These are phyloP conservation scores for Polyploca ridens DNA, from an alignment of 2,888 invertebrate genomes.

Conservation along the genomic window DNA sequence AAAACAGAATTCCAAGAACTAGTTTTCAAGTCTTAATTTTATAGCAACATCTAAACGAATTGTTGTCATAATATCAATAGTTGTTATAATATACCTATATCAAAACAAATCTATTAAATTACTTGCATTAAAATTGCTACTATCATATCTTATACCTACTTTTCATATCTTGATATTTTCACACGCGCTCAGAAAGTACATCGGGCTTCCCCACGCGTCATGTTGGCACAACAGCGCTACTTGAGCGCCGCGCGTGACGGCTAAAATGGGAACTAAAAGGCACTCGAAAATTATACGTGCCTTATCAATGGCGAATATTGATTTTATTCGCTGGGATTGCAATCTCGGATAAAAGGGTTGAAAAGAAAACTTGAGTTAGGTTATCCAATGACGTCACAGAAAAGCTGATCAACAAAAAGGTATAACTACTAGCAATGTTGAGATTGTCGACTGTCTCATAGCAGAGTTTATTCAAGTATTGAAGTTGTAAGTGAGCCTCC, in stretches of 20 bases:
- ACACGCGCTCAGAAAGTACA: conserved; percentile 23
- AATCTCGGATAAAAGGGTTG: conserved; percentile 17
- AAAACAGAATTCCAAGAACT: too few relatives aligned
- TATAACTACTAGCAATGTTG: neutral
- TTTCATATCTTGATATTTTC: conserved; percentile 31
- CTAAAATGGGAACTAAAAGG: conserved; percentile 61
- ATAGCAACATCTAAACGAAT: too few relatives aligned
- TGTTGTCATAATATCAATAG: too few relatives aligned
- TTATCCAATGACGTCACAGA: neutral
- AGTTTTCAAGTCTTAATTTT: too few relatives aligned
- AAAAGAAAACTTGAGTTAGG: conserved; percentile 2
- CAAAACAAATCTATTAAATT: neutral
- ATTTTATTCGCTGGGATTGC: conserved; percentile 21
- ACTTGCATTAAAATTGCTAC: conserved; percentile 23
- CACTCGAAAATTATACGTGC: conserved; percentile 60
- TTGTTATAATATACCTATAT: too few relatives aligned
- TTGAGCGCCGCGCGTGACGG: conserved; percentile 65
- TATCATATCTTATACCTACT: neutral
- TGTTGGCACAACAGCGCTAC: conserved; percentile 69
- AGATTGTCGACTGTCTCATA: too few relatives aligned
- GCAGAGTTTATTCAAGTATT: too few relatives aligned
- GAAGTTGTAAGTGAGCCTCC: too few relatives aligned
- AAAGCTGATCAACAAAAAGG: neutral
- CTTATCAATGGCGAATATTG: conserved; percentile 60
- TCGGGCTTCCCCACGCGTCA: conserved; percentile 34